Evolutionary conservation across 2,888 invertebrate species (phyloP).

Genomic region (Cheilosia grossa): DNA sequence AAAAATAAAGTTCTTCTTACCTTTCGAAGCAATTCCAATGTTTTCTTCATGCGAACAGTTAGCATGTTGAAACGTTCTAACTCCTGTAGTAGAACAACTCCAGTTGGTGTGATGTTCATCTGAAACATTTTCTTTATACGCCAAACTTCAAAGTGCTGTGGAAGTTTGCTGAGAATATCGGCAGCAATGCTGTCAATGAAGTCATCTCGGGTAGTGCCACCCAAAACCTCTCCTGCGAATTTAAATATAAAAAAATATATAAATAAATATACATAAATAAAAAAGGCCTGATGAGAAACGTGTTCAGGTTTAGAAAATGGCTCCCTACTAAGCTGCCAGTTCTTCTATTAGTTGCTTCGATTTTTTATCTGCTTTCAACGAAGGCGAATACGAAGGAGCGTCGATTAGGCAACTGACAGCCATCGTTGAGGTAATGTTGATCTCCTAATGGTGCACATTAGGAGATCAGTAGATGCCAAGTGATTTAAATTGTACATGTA

Average conservation of each 20-base stretch:
- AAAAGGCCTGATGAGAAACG: no score
- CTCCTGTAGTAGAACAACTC: constrained; percentile 94
- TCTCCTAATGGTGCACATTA: no score
- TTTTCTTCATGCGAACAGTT: constrained; percentile 87
- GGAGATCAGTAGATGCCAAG: no score
- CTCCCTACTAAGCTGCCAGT: no score
- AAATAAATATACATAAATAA: no score
- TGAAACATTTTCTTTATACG: constrained; percentile 92
- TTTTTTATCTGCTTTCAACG: no score
- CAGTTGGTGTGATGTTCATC: constrained; percentile 91
- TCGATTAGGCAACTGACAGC: no score
- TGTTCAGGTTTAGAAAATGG: no score
- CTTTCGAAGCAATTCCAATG: constrained; percentile 89
- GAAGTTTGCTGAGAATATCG: constrained; percentile 91
- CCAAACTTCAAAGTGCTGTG: constrained; percentile 90
- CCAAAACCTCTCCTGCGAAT: constrained; percentile 86
- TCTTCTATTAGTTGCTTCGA: no score
- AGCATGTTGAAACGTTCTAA: constrained; percentile 94
- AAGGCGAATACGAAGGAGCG: no score
- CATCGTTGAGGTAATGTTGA: no score
- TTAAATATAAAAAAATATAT: constrained; percentile 6
- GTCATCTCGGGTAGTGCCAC: constrained; percentile 92
- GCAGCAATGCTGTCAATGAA: constrained; percentile 91
- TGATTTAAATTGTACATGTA: no score
- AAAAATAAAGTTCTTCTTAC: constrained; percentile 72